Conservation (phyloP, 1,140 invertebrate genomes). For the Listronotus oregonensis region DNA sequence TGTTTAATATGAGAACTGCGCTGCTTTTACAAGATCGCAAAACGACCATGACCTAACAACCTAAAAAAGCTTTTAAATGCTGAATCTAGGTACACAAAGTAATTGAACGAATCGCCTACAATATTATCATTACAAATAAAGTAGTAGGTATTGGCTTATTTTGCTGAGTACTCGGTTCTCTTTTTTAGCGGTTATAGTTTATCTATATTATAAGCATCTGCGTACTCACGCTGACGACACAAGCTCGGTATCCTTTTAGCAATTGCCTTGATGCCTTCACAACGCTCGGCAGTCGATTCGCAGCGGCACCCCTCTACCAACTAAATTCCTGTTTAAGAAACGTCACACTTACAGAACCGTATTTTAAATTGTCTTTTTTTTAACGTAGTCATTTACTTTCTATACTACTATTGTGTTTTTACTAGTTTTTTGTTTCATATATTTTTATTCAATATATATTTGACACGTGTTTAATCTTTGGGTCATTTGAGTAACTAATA, state of each 20-base stretch:
- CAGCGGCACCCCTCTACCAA: slow-evolving; percentile 34
- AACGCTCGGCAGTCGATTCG: slow-evolving; percentile 16
- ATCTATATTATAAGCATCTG: slow-evolving; percentile 28
- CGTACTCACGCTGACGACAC: slow-evolving; percentile 23
- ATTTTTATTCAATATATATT: too few species aligned
- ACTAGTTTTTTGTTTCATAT: too few species aligned
- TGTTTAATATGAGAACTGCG: too few species aligned
- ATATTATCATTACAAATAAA: too few species aligned
- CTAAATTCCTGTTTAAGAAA: slow-evolving; percentile 42
- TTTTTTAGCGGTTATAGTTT: slow-evolving; percentile 2
- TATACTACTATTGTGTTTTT: too few species aligned
- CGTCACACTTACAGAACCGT: slow-evolving; percentile 33
- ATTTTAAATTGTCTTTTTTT: too few species aligned
- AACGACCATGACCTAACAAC: slow-evolving; percentile 23
- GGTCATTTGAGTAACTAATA: too few species aligned
- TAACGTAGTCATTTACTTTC: too few species aligned
- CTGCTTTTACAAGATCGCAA: slow-evolving; percentile 3
- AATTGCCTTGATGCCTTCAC: slow-evolving; percentile 23
- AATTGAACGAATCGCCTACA: too few species aligned
- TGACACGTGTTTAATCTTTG: too few species aligned
- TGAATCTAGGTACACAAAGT: background rate
- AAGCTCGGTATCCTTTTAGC: slow-evolving; percentile 32
- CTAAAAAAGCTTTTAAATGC: slow-evolving; percentile 13
- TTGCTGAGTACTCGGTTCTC: too few species aligned
- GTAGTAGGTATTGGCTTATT: too few species aligned